Evolutionary conservation across 2,888 invertebrate genomes (phyloP).

Genomic region (Athalia cordata): DNA sequence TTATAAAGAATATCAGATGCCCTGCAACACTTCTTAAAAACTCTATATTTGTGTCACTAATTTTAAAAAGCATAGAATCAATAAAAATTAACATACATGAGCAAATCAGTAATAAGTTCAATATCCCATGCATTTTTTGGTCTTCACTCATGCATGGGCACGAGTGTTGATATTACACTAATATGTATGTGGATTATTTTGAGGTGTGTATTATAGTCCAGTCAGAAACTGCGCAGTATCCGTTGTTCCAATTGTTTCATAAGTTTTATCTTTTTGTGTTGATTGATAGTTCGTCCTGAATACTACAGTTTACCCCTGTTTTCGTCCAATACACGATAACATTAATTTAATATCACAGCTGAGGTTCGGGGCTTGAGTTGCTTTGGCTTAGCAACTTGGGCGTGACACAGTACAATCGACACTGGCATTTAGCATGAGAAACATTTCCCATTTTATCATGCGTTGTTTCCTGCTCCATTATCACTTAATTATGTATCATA

Average conservation of each 20-base stretch:
- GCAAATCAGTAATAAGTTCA: neutral
- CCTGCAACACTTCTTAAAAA: neutral
- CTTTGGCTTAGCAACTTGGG: neutral
- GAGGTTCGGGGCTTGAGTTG: too few species aligned
- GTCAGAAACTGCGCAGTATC: too few species aligned
- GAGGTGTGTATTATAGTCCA: too few species aligned
- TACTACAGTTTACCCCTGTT: too few species aligned
- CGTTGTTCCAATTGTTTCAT: too few species aligned
- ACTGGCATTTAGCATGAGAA: neutral
- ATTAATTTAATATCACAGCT: neutral
- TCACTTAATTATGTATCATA: neutral
- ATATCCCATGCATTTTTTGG: neutral
- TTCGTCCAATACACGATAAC: too few species aligned
- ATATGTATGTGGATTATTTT: neutral
- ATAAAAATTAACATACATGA: slow-evolving; percentile 17
- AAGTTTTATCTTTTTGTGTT: too few species aligned
- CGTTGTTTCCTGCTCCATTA: slow-evolving; percentile 27
- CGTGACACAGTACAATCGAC: neutral
- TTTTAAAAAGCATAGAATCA: neutral
- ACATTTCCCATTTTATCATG: slow-evolving; percentile 1
- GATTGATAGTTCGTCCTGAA: too few species aligned
- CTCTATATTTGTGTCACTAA: neutral
- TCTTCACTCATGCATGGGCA: neutral
- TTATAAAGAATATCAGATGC: neutral
- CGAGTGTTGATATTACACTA: neutral